Conservation (phyloP, 1,140 invertebrate species). For the Caerostris extrusa region DNA sequence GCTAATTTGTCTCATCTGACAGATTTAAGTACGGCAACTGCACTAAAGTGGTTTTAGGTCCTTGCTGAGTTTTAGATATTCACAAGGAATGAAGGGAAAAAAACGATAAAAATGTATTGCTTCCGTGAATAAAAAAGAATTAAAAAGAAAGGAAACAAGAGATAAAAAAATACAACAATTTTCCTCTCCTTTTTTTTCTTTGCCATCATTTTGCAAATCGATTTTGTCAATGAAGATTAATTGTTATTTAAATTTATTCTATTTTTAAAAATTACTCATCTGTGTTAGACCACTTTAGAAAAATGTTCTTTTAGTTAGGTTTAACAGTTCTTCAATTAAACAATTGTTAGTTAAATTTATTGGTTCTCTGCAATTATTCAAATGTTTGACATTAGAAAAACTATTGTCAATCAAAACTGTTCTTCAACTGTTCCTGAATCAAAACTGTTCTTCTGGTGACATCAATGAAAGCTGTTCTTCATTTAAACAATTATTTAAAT, state of each 20-base stretch:
- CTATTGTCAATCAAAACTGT: too few species aligned
- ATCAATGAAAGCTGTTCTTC: too few species aligned
- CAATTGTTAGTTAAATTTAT: too few species aligned
- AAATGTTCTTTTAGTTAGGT: too few species aligned
- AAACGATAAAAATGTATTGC: constrained; percentile 38
- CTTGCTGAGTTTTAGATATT: constrained; percentile 49
- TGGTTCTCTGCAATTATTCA: too few species aligned
- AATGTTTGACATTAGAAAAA: too few species aligned
- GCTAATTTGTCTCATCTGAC: constrained; percentile 57
- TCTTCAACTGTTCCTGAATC: too few species aligned
- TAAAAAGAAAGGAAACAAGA: neutral
- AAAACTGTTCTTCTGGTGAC: too few species aligned
- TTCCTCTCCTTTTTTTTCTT: neutral
- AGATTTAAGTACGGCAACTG: constrained; percentile 55
- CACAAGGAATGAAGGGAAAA: neutral
- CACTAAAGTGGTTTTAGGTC: constrained; percentile 57
- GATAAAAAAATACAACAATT: neutral
- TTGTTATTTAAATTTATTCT: constrained; percentile 23
- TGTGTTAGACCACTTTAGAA: too few species aligned
- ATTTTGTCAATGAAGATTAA: constrained; percentile 48
- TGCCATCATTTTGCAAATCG: constrained; percentile 56
- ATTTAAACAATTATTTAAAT: too few species aligned
- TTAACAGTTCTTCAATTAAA: too few species aligned
- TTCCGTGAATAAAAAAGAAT: neutral
- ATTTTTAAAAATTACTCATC: neutral